phyloP scores from a whole-genome alignment of 2,888 invertebrate genomes.

The Drosophila hamatofila region DNA sequence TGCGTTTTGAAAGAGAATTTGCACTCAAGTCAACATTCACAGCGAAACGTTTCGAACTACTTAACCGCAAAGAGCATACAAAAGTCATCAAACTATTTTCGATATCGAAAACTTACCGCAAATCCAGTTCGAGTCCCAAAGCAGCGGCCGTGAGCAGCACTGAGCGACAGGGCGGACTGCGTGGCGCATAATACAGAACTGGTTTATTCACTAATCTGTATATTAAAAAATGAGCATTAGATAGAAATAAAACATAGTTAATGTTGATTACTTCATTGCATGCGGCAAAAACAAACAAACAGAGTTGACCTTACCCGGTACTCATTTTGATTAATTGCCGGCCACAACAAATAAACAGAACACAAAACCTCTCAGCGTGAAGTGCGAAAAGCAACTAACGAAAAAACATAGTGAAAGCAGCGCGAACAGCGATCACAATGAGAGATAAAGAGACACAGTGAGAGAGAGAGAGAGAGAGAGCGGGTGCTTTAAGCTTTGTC shows the following conservation, averaged over 20 bases:
- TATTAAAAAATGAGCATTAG: background rate
- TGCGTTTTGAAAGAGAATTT: background rate
- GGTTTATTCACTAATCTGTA: constrained; percentile 79
- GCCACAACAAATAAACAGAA: constrained; percentile 9
- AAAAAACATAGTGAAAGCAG: constrained; percentile 24
- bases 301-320: constrained; percentile 21
- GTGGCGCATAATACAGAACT: constrained; percentile 87
- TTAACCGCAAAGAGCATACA: background rate
- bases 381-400: constrained; percentile 35
- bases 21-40: background rate
- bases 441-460: background rate
- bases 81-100: constrained; percentile 2
- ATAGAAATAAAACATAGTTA: constrained; percentile 8
- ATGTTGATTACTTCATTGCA: constrained; percentile 27
- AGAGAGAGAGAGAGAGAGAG: background rate
- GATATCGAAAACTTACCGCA: constrained; percentile 71
- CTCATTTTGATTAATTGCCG: constrained; percentile 18
- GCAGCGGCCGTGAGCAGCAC: constrained; percentile 89
- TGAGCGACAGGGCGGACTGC: constrained; percentile 89
- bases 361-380: constrained; percentile 25
- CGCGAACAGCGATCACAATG: constrained; percentile 18
- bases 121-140: constrained; percentile 88
- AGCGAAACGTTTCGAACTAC: background rate
- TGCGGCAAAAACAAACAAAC: constrained; percentile 24
- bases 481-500: constrained; percentile 29